Evolutionary conservation across 2,113 vertebrate species (phyloP).

Genomic region (Laticauda laticaudata): DNA sequence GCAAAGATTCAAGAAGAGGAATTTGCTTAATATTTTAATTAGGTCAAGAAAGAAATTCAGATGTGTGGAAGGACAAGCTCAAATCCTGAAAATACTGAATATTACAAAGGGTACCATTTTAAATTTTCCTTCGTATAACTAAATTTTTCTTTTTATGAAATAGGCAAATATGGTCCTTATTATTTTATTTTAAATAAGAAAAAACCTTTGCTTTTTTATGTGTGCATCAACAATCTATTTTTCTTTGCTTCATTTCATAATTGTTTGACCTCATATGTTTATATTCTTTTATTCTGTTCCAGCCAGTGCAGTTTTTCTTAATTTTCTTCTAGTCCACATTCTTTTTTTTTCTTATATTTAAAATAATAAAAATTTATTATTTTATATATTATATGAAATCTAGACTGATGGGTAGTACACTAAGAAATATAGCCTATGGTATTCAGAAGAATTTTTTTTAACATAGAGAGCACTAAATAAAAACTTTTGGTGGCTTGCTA

Average conservation of each 20-base stretch:
- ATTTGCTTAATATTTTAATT: conserved; percentile 30
- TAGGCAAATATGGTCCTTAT: neutral
- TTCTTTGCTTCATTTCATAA: neutral
- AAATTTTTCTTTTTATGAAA: neutral
- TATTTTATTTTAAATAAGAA: neutral
- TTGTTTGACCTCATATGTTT: neutral
- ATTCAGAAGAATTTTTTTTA: neutral
- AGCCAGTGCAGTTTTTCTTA: neutral
- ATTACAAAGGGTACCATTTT: neutral
- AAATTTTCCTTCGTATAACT: neutral
- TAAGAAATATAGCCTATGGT: neutral
- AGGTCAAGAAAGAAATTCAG: neutral
- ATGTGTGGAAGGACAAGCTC: conserved; percentile 1
- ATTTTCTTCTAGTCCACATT: neutral
- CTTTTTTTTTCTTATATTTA: neutral
- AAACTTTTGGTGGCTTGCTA: neutral
- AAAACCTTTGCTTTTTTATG: neutral
- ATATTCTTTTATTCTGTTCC: neutral
- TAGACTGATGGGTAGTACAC: neutral
- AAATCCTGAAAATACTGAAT: neutral
- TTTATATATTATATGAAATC: neutral
- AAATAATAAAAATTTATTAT: neutral
- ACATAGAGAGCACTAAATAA: neutral
- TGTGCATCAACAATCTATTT: neutral
- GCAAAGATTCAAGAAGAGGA: conserved; percentile 4